phyloP scores from a whole-genome alignment of 2,888 invertebrate genomes.

The Nephrotoma flavescens region DNA sequence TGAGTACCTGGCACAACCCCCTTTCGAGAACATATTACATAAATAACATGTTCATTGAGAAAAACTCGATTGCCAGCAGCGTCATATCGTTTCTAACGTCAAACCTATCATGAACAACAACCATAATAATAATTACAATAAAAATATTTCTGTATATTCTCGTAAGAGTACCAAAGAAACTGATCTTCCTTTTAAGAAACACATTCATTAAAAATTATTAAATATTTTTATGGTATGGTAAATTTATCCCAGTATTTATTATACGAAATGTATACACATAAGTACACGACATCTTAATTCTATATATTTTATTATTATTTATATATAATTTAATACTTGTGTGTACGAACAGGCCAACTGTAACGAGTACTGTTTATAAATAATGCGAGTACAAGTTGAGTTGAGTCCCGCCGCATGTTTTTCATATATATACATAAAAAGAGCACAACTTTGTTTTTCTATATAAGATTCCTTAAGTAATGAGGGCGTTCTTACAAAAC shows the following conservation, averaged over 20 bases:
- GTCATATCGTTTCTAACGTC: not conserved
- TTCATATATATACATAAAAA: no score
- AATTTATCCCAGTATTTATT: no score
- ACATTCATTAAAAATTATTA: not conserved
- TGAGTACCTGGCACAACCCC: not conserved
- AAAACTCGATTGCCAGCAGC: not conserved
- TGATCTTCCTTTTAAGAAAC: not conserved
- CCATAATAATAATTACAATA: not conserved
- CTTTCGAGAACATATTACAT: not conserved
- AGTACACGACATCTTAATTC: not conserved
- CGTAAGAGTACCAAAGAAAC: not conserved
- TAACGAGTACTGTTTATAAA: not conserved
- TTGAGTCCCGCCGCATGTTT: not conserved
- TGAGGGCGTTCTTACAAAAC: not conserved
- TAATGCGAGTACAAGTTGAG: not conserved
- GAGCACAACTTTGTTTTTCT: not conserved
- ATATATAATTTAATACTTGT: not conserved
- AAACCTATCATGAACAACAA: not conserved
- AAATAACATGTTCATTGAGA: not conserved
- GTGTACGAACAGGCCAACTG: not conserved
- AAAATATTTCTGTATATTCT: no score
- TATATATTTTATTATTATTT: not conserved
- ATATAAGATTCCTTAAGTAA: not conserved
- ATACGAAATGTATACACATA: not conserved
- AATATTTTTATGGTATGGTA: not conserved